Conservation (phyloP, 1,140 invertebrate genomes). For the Ips typographus region DNA sequence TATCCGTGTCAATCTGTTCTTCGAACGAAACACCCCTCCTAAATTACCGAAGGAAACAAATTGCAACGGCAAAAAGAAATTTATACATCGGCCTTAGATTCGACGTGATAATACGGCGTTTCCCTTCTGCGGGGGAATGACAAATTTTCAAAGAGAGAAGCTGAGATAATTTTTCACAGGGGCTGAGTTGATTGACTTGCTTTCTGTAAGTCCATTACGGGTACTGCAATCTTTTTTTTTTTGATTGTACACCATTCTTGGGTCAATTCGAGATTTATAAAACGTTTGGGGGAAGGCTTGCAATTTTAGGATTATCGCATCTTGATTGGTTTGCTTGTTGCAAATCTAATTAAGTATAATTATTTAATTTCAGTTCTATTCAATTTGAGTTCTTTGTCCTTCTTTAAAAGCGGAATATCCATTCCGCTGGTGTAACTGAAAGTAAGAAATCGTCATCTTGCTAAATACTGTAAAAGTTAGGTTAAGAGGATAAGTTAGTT, state of each 20-base stretch:
- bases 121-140: constrained; percentile 7
- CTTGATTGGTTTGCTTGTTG: no score
- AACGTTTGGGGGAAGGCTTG: no score
- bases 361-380: no score
- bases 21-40: constrained; percentile 11
- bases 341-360: no score
- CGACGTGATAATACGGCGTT: constrained; percentile 11
- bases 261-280: neutral
- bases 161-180: constrained; percentile 14
- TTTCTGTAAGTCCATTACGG: neutral
- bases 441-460: no score
- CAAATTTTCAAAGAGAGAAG: constrained; percentile 20
- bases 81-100: constrained; percentile 14
- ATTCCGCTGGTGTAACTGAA: no score
- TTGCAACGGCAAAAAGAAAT: constrained; percentile 8
- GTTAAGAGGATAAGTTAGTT: no score
- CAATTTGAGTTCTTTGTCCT: no score
- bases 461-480: no score
- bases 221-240: neutral
- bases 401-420: no score
- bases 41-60: constrained; percentile 22
- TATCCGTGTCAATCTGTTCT: neutral
- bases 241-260: neutral
- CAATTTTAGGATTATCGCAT: no score
- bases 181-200: constrained; percentile 6